phyloP scores from a whole-genome alignment of 2,888 invertebrate species.

The Drosophila multiciliata region DNA sequence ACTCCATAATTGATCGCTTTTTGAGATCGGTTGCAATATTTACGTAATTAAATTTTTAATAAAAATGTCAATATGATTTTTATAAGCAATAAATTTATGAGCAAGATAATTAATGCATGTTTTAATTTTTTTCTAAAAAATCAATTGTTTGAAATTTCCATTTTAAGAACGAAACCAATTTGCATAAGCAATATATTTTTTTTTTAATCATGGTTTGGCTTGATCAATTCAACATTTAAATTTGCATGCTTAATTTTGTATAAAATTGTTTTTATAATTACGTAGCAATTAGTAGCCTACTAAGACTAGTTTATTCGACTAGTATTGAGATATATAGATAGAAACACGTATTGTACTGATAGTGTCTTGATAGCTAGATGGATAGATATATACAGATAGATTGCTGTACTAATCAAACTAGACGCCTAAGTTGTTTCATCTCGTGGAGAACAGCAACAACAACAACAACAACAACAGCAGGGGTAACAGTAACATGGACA shows the following conservation, averaged over 20 bases:
- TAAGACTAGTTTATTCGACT: not conserved
- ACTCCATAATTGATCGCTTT: not conserved
- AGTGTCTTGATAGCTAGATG: conserved; percentile 13
- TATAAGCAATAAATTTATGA: not conserved
- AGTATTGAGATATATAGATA: conserved; percentile 15
- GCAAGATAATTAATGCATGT: not conserved
- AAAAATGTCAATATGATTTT: not conserved
- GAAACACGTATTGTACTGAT: not conserved
- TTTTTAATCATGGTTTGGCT: not conserved
- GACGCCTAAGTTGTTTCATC: conserved; percentile 51
- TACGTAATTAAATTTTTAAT: not conserved
- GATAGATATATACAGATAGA: conserved; percentile 37
- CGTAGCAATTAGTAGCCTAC: not conserved
- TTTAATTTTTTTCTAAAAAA: not conserved
- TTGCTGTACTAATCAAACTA: conserved; percentile 46
- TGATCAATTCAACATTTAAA: not conserved
- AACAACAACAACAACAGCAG: conserved; percentile 8
- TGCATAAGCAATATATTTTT: not conserved
- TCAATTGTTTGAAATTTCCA: not conserved
- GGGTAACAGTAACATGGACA: conserved; percentile 31
- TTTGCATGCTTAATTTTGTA: not conserved
- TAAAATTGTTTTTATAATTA: not conserved
- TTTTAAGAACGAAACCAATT: not conserved
- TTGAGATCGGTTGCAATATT: not conserved
- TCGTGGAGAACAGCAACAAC: conserved; percentile 12